phyloP scores from a whole-genome alignment of 1,140 invertebrate genomes.

The Hyles vespertilio region DNA sequence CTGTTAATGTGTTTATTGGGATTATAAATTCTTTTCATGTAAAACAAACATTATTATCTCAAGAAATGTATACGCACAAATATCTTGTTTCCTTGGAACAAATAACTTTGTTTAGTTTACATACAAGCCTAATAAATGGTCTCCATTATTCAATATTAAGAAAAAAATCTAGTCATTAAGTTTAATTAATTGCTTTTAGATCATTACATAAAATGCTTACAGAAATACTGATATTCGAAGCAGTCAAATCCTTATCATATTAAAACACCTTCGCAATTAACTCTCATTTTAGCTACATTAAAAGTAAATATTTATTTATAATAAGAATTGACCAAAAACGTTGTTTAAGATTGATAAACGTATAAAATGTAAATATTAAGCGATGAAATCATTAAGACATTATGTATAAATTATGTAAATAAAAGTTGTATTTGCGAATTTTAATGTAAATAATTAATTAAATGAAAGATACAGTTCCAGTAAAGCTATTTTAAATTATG shows the following conservation, averaged over 20 bases:
- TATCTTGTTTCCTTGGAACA: not conserved
- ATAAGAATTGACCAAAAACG: slow-evolving; percentile 72
- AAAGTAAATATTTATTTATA: slow-evolving; percentile 49
- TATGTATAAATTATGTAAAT: slow-evolving; percentile 47
- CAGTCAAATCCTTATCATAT: not conserved
- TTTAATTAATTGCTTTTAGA: slow-evolving; percentile 30
- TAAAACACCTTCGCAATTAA: not conserved
- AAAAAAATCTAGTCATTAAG: slow-evolving; percentile 30
- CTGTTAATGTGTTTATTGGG: no score
- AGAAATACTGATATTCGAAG: no score
- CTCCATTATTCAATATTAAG: slow-evolving; percentile 27
- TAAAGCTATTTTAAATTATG: slow-evolving; percentile 62
- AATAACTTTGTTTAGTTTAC: slow-evolving; percentile 10
- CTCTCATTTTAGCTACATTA: slow-evolving; percentile 9
- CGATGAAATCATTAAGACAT: slow-evolving; percentile 46
- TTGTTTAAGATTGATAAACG: slow-evolving; percentile 58
- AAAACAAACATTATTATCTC: no score
- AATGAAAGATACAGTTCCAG: slow-evolving; percentile 52
- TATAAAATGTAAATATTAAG: slow-evolving; percentile 46
- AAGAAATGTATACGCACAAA: not conserved
- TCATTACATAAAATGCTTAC: not conserved
- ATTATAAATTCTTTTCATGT: no score
- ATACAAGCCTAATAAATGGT: slow-evolving; percentile 28
- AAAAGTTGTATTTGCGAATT: slow-evolving; percentile 68
- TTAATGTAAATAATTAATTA: slow-evolving; percentile 56